Conservation (phyloP, 1,140 invertebrate species). For the Drosophila elegans region DNA sequence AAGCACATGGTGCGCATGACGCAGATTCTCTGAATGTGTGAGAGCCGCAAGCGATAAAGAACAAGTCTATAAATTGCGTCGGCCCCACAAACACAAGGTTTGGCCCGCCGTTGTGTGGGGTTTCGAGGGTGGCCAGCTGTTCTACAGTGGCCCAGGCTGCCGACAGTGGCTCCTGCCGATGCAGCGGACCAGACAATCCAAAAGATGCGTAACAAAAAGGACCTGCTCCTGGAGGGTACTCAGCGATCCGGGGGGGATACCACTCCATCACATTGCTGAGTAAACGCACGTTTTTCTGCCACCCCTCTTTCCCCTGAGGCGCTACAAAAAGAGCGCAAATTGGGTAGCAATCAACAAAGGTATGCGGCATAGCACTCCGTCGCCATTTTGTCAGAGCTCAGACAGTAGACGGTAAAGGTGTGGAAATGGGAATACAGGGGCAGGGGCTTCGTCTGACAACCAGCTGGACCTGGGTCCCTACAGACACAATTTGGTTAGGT, state of each 20-base stretch:
- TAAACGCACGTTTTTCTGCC: conserved; percentile 68
- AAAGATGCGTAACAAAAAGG: background rate
- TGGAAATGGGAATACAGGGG: background rate
- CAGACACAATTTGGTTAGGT: conserved; percentile 38
- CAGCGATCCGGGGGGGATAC: conserved; percentile 16
- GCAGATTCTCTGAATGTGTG: conserved; percentile 29
- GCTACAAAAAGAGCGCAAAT: conserved; percentile 31
- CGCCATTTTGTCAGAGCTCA: conserved; percentile 51
- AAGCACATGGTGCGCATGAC: conserved; percentile 85
- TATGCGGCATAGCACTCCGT: conserved; percentile 1
- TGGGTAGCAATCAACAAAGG: conserved; percentile 16
- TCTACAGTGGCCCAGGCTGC: conserved; percentile 11
- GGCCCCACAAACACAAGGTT: conserved; percentile 15
- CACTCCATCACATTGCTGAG: conserved; percentile 27
- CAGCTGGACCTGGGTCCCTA: conserved; percentile 12
- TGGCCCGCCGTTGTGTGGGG: conserved; percentile 9
- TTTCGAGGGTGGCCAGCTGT: conserved; percentile 34
- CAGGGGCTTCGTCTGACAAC: background rate
- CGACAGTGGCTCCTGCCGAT: conserved; percentile 1
- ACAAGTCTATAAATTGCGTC: conserved; percentile 52
- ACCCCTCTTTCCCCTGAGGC: conserved; percentile 2
- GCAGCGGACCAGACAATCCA: background rate
- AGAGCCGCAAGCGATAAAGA: conserved; percentile 39
- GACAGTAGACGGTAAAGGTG: background rate
- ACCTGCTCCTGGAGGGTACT: conserved; percentile 10